Percentiles rank a stretch among this genome's conserved stretches.
Evolutionary conservation across 2,888 invertebrate genomes (phyloP).

Genomic region (Nymphalis urticae): DNA sequence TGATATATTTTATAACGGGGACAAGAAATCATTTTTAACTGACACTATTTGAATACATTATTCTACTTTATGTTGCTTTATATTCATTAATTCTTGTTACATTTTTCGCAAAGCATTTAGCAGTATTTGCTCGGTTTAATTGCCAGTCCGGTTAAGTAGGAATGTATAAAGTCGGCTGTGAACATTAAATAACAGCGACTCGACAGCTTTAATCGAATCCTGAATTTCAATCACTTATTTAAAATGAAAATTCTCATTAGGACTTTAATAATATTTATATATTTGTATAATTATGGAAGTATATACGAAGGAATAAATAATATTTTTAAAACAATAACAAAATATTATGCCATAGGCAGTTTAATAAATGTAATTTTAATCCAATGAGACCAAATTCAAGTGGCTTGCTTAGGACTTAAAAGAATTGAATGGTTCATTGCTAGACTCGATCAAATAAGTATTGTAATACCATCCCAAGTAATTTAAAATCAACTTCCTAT

Average conservation of each 20-base stretch:
- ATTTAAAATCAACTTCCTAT: no score
- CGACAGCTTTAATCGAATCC: background rate
- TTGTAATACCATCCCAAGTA: no score
- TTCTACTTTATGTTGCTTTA: background rate
- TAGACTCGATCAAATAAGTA: no score
- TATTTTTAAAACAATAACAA: no score
- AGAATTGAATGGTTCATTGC: no score
- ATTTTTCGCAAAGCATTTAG: constrained; percentile 3
- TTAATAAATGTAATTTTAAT: no score
- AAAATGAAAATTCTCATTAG: background rate
- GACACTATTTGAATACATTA: constrained; percentile 25
- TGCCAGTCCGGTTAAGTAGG: background rate
- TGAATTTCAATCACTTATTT: background rate
- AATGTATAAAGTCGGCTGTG: constrained; percentile 4
- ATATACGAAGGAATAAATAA: no score
- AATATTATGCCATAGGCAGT: no score
- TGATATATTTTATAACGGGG: constrained; percentile 25
- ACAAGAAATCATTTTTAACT: constrained; percentile 28
- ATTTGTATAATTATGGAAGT: no score
- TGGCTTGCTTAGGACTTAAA: no score
- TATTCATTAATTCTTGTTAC: background rate
- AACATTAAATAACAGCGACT: background rate
- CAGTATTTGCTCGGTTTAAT: background rate
- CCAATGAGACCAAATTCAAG: no score
- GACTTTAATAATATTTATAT: background rate